Base-by-base conservation (phyloP, 2,888 invertebrate genomes). In the Melieria omissa region DNA sequence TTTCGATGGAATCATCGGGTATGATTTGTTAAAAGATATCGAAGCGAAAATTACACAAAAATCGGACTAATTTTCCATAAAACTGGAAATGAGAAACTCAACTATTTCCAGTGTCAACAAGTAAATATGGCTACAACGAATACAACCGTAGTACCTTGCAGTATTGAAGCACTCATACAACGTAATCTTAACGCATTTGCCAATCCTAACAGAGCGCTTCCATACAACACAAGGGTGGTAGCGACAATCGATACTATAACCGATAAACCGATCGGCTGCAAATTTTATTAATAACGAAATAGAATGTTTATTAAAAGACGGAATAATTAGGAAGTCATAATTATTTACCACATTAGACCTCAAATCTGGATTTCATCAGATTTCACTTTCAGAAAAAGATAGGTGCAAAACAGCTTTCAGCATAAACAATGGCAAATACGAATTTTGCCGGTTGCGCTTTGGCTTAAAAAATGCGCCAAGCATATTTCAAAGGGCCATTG, bases 311-410 rank as follows among this genome's bases (percentile, higher is more conserved):
- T 42, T 68, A 14, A 60, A 52, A 52, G 49, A 66, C 46, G 60
- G 12, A 6, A 68, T 61, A 42, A 68, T 68, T 46, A 14, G 68
- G 14, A 52, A 60, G 12, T 52, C 61, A 5, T 42, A 46, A 6
- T 71, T 63, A 49, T 75, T 77, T 46, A 69, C 74, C 12, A 73
- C 74, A 12, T 47, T 77, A 4, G 76, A 78, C 47, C 62, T 75
- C 6, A 75, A 75, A 70, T 76, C 70, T 6, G 76, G 74, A 5
- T 75, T 72, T 57, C 76, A 76, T 49, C 75, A 74, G 55, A 75
- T 74, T n/a, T 52, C 42, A 7, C 57, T 76, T 0, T 49, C 65
- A 58, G 75, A 77, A 8, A 46, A 69, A 2, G 75, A 75, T 62
- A 60, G 71, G 1, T 68, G 72, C 12, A 78, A 77, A 55, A 75